phyloP scores from a whole-genome alignment of 1,140 invertebrate genomes.

The Drosophila equinoxialis region DNA sequence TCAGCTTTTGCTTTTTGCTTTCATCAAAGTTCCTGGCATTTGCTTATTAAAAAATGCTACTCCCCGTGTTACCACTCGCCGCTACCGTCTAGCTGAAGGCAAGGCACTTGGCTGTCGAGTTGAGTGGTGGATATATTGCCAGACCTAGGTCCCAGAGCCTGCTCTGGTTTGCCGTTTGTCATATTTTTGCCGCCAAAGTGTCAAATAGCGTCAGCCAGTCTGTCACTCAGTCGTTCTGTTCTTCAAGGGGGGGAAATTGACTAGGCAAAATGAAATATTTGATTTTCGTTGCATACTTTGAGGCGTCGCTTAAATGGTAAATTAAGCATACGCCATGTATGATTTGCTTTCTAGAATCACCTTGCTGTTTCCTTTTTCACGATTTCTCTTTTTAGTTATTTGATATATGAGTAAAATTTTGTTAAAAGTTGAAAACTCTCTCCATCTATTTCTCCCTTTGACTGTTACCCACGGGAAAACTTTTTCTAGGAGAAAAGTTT shows the following conservation, averaged over 20 bases:
- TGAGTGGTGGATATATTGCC: slow-evolving; percentile 43
- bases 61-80: not conserved
- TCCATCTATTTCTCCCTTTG: not conserved
- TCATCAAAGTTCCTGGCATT: slow-evolving; percentile 44
- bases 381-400: slow-evolving; percentile 7
- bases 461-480: not conserved
- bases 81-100: not conserved
- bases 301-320: slow-evolving; percentile 29
- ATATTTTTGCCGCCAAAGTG: slow-evolving; percentile 39
- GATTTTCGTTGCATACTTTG: slow-evolving; percentile 38
- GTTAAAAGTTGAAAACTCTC: not conserved
- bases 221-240: slow-evolving; percentile 22
- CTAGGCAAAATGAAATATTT: slow-evolving; percentile 14
- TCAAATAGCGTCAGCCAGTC: slow-evolving; percentile 18
- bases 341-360: slow-evolving; percentile 5
- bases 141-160: slow-evolving; percentile 10
- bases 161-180: slow-evolving; percentile 25
- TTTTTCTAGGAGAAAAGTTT: slow-evolving; percentile 9
- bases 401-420: slow-evolving; percentile 6
- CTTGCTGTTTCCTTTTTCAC: not conserved
- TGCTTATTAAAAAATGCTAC: slow-evolving; percentile 10
- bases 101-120: slow-evolving; percentile 27
- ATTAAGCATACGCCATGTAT: slow-evolving; percentile 55
- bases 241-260: no score
- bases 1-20: slow-evolving; percentile 23